Evolutionary conservation across 2,888 invertebrate species (phyloP).

Genomic region (Syrista parreyssii): DNA sequence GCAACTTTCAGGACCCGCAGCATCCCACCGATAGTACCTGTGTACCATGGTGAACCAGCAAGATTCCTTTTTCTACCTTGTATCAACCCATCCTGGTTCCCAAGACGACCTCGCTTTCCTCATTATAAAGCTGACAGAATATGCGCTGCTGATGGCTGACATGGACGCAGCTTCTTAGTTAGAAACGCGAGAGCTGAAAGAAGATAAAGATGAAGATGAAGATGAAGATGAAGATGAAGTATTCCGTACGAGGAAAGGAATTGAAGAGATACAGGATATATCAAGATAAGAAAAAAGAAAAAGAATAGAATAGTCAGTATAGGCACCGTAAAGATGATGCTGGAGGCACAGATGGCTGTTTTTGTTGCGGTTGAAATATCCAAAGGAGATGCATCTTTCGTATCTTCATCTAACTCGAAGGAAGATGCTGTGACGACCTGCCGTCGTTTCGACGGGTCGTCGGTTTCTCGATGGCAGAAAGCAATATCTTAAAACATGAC

Average conservation of each 20-base stretch:
- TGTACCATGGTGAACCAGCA: too few species aligned
- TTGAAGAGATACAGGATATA: too few species aligned
- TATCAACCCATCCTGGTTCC: not conserved
- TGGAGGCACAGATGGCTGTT: slow-evolving; percentile 21
- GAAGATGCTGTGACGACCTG: slow-evolving; percentile 10
- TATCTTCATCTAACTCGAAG: slow-evolving; percentile 5
- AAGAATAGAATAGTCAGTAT: slow-evolving; percentile 10
- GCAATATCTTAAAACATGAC: slow-evolving; percentile 61
- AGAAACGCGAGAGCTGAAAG: too few species aligned
- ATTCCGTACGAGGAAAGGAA: too few species aligned
- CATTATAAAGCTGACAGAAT: not conserved
- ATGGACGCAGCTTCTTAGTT: not conserved
- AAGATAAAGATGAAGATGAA: too few species aligned
- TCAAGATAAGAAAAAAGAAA: slow-evolving; percentile 1
- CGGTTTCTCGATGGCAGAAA: slow-evolving; percentile 33
- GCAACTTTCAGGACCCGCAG: not conserved
- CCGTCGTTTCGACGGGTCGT: slow-evolving; percentile 10
- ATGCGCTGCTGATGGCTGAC: not conserved
- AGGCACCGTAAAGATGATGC: slow-evolving; percentile 23
- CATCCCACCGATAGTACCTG: not conserved
- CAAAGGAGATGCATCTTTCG: slow-evolving; percentile 34
- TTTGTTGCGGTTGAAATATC: slow-evolving; percentile 42
- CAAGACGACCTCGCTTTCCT: not conserved
- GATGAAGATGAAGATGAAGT: too few species aligned
- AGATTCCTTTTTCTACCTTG: too few species aligned